Base-by-base conservation (phyloP, 1,140 invertebrate species). In the Drosophila takahashii region DNA sequence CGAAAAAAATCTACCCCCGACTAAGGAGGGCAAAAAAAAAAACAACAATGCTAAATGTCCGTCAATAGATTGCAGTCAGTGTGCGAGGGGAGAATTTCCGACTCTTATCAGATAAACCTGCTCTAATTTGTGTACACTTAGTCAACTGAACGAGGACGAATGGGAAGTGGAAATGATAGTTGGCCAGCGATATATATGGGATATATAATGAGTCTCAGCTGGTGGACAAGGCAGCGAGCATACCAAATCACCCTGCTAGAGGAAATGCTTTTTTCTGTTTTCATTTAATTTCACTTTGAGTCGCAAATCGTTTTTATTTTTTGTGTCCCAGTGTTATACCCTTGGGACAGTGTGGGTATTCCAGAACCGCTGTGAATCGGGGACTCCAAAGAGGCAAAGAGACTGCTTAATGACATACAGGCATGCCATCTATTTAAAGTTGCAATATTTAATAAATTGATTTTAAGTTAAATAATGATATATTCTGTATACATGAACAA, bases 51-150 rank as follows among this genome's bases (percentile, higher is more conserved):
- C 58, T 57, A 77, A 78, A 79, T 77, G 81, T 74, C 56, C 74
- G 81, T 85, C 81, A 77, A 85, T 85, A 73, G 61, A 77, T 75
- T 73, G 71, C 80, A 79, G 80, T 47, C 66, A 74, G 51, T 61
- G 48, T 59, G 26, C 58, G 39, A 34, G 34, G 59, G 42, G 26
- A 42, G 37, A 10, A 27, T 27, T 66, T 69, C 66, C 78, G 73
- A 59, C 62, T 70, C 64, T 81, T 71, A 90, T 90, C 85, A 85
- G 85, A 89, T 90, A 90, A 90, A 84, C 80, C 77, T 90, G 81
- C 81, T 81, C 85, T 90, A 90, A 90, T 90, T 90, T 90, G 85
- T 89, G 85, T 90, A 89, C 85, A 85, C 85, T 90, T 90, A 66
- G 76, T 69, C 69, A 65, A 44, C 54, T 60, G 69, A 81, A 75